phyloP scores from a whole-genome alignment of 2,113 vertebrate species.

The Phalacrocorax pelagicus region DNA sequence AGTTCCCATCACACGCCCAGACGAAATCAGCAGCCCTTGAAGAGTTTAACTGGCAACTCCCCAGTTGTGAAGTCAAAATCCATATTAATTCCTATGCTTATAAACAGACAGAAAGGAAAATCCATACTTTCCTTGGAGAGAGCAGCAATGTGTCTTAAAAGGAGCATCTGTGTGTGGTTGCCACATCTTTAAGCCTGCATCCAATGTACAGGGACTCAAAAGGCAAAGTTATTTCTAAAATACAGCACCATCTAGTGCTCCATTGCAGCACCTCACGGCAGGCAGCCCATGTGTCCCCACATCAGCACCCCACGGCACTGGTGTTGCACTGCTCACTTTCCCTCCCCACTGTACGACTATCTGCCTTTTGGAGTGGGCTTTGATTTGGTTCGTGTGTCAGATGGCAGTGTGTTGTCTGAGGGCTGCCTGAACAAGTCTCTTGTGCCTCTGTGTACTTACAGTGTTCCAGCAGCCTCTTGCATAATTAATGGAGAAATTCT shows the following conservation, averaged over 20 bases:
- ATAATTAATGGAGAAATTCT: conserved; percentile 62
- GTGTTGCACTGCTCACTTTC: neutral
- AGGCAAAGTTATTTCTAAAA: conserved; percentile 51
- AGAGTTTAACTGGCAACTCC: neutral
- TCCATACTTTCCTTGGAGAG: neutral
- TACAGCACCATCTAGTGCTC: conserved; percentile 64
- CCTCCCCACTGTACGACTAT: neutral
- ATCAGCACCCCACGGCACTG: neutral
- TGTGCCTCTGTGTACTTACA: conserved; percentile 30
- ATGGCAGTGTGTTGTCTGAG: conserved; percentile 22
- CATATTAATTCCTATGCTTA: neutral
- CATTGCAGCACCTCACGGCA: neutral
- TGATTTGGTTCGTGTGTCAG: neutral
- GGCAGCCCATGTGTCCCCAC: neutral
- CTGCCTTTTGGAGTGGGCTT: neutral
- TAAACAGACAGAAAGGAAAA: conserved; percentile 16
- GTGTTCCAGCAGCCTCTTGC: conserved; percentile 38
- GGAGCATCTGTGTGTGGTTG: neutral
- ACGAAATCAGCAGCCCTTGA: neutral
- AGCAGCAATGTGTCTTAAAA: neutral
- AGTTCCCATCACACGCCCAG: neutral
- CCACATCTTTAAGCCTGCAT: neutral
- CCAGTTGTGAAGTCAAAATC: neutral
- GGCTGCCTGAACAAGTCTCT: conserved; percentile 14
- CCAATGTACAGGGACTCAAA: neutral